Evolutionary conservation across 92 coral and sea anemone species (phyloP).

Genomic region (Heliopora coerulea): DNA sequence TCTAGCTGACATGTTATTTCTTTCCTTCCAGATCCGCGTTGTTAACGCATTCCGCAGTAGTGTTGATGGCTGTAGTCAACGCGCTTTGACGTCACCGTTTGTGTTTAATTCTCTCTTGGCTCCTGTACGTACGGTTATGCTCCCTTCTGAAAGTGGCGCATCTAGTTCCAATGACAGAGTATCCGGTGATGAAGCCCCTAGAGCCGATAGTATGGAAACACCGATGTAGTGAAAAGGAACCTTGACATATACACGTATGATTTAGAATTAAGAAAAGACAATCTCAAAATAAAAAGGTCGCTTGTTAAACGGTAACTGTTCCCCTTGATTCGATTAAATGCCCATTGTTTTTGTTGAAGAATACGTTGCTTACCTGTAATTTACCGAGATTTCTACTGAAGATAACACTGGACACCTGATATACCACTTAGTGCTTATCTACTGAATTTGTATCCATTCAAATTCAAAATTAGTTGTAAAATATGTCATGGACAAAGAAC

Average conservation of each 20-base stretch:
- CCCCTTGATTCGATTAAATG: background rate
- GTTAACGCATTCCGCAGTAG: conserved; percentile 98
- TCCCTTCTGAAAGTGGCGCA: conserved; percentile 66
- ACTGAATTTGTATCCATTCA: no score
- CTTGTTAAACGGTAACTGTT: background rate
- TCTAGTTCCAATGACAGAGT: conserved; percentile 47
- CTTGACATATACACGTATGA: background rate
- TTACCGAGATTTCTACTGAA: no score
- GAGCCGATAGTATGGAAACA: conserved; percentile 87
- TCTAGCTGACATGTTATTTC: no score
- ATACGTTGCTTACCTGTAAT: no score
- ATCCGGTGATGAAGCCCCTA: conserved; percentile 53
- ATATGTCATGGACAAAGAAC: no score
- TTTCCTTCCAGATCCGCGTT: conserved; percentile 78
- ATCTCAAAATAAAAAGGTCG: background rate
- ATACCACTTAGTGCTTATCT: no score
- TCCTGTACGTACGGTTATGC: conserved; percentile 99
- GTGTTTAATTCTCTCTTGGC: conserved; percentile 98
- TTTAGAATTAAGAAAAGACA: background rate
- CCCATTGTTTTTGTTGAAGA: no score
- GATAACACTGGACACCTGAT: no score
- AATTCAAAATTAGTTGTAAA: no score
- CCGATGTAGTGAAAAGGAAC: conserved; percentile 52
- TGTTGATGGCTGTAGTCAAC: conserved; percentile 91
- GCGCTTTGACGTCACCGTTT: conserved; percentile 97